These are phyloP conservation scores for Motacilla alba DNA, from an alignment of 2,113 vertebrate species.

Conservation along the genomic window DNA sequence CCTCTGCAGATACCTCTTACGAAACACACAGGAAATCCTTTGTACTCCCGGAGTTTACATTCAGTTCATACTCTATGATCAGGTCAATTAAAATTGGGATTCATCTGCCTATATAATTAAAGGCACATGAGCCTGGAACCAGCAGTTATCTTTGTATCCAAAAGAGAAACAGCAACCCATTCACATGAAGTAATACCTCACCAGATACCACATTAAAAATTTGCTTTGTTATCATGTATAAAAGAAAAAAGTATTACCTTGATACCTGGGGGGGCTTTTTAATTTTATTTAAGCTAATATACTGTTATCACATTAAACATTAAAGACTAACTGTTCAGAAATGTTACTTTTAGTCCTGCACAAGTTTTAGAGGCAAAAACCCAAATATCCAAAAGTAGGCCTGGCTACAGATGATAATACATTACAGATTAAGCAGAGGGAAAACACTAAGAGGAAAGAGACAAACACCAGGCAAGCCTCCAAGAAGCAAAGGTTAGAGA, in stretches of 20 bases:
- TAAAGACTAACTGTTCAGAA: background rate
- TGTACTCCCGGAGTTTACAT: background rate
- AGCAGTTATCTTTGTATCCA: background rate
- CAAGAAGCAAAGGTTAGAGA: conserved; percentile 22
- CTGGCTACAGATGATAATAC: background rate
- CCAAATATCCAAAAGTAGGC: background rate
- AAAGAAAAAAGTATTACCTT: background rate
- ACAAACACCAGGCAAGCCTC: conserved; percentile 47
- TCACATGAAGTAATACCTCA: background rate
- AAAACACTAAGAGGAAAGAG: conserved; percentile 40
- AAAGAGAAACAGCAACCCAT: background rate
- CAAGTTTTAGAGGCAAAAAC: background rate
- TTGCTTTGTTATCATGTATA: background rate
- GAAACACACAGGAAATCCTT: background rate
- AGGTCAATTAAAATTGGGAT: conserved; percentile 9
- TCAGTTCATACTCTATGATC: background rate
- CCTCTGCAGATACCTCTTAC: background rate
- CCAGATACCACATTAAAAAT: background rate
- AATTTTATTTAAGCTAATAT: background rate
- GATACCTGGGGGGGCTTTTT: fast-evolving
- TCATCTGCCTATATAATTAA: background rate
- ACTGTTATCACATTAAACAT: background rate
- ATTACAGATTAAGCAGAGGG: background rate
- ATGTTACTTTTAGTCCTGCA: background rate
- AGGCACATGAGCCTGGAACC: background rate